phyloP scores from a whole-genome alignment of 2,113 vertebrate species.

The Galemys pyrenaicus region DNA sequence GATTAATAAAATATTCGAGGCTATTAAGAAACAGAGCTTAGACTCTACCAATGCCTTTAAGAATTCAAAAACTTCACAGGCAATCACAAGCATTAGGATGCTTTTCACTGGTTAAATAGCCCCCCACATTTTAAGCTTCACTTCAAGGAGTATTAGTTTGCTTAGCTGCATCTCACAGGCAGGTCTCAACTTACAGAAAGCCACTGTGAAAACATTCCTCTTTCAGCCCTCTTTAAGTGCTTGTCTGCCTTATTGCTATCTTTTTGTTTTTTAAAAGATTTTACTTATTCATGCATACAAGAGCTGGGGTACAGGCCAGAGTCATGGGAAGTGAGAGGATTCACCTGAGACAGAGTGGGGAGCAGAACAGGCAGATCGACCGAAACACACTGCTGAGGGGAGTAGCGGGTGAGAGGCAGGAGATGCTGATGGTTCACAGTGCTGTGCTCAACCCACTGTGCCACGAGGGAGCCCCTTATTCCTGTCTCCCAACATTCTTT shows the following conservation, averaged over 20 bases:
- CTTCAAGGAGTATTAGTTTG: constrained; percentile 8
- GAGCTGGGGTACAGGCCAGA: too few relatives aligned
- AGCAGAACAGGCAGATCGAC: too few relatives aligned
- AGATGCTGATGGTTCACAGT: too few relatives aligned
- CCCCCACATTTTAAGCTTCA: neutral
- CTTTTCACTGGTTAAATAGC: neutral
- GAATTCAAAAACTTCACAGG: neutral
- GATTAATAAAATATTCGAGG: constrained; percentile 15
- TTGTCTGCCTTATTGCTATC: neutral
- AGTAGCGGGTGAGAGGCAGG: too few relatives aligned
- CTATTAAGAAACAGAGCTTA: neutral
- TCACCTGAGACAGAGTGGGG: too few relatives aligned
- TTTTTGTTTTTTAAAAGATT: too few relatives aligned
- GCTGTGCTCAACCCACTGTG: too few relatives aligned
- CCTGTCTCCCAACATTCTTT: neutral
- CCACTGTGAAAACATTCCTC: neutral
- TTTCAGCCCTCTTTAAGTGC: neutral
- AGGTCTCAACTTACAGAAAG: constrained; percentile 10
- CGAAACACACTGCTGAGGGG: too few relatives aligned
- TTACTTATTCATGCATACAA: too few relatives aligned
- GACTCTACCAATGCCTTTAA: neutral
- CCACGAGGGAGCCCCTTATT: too few relatives aligned
- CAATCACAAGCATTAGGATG: neutral
- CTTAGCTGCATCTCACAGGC: neutral
- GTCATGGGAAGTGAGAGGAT: too few relatives aligned